Conservation (phyloP, 2,888 invertebrate genomes). For the Noctua comes region DNA sequence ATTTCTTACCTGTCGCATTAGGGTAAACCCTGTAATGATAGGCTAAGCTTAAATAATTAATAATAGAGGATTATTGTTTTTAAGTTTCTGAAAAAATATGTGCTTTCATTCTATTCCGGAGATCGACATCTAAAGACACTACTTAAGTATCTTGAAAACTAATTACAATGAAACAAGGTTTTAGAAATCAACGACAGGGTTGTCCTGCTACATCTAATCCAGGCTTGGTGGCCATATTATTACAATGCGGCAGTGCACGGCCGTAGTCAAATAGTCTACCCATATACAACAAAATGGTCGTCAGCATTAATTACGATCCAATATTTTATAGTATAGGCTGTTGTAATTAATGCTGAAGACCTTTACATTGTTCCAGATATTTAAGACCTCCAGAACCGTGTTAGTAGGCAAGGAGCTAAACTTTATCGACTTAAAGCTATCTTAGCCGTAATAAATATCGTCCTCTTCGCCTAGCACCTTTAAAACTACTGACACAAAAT, state of each 20-base stretch:
- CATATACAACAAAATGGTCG: not conserved
- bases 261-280: not conserved
- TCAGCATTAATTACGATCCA: not conserved
- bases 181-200: not conserved
- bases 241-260: too few relatives aligned
- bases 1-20: too few relatives aligned
- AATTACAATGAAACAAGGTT: not conserved
- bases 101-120: not conserved
- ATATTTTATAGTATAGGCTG: not conserved
- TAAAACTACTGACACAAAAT: slow-evolving; percentile 18
- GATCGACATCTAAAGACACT: too few relatives aligned
- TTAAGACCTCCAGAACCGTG: slow-evolving; percentile 9
- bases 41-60: too few relatives aligned
- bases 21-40: too few relatives aligned
- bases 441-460: slow-evolving; percentile 7
- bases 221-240: not conserved
- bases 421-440: slow-evolving; percentile 8
- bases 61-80: not conserved
- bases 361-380: not conserved
- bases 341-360: not conserved
- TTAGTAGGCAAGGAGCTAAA: not conserved
- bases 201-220: not conserved
- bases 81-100: not conserved
- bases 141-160: not conserved
- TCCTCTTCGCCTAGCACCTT: slow-evolving; percentile 14